Conservation (phyloP, 2,113 vertebrate genomes). For the Reinhardtius hippoglossoides region DNA sequence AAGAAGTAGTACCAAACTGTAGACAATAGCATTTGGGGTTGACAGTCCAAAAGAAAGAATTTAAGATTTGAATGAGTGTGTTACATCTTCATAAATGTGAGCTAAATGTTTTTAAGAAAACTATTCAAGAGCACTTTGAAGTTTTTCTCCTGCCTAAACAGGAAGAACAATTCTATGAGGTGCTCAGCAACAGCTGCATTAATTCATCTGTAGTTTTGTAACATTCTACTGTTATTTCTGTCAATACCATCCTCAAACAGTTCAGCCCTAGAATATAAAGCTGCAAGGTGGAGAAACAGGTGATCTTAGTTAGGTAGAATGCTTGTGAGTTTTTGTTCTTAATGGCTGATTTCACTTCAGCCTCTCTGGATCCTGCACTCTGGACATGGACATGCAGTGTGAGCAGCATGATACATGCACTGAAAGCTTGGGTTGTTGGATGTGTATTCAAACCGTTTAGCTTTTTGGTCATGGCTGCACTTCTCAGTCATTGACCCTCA, state of each 20-base stretch:
- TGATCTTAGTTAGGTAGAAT: not conserved
- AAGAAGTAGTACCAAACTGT: too few species aligned
- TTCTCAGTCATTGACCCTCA: not conserved
- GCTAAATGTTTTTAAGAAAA: too few species aligned
- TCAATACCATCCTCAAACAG: not conserved
- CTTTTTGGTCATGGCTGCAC: not conserved
- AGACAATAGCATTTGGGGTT: too few species aligned
- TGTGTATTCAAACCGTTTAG: not conserved
- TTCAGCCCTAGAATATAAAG: not conserved
- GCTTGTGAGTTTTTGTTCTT: not conserved
- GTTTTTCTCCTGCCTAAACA: not conserved
- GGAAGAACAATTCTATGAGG: not conserved
- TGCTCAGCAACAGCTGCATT: not conserved
- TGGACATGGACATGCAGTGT: not conserved
- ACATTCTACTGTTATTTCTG: not conserved
- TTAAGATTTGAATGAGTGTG: too few species aligned
- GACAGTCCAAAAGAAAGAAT: too few species aligned
- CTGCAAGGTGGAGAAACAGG: not conserved
- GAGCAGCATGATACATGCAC: slow-evolving; percentile 13
- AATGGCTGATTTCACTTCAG: not conserved
- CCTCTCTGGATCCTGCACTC: not conserved
- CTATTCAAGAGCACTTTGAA: not conserved
- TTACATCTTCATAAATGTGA: too few species aligned
- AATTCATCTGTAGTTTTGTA: not conserved
- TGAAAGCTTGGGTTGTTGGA: not conserved